A percentile compares a stretch with the other conserved stretches of the same genome.
phyloP scores from a whole-genome alignment of 23 tunicate species.

The Corella eumyota region DNA sequence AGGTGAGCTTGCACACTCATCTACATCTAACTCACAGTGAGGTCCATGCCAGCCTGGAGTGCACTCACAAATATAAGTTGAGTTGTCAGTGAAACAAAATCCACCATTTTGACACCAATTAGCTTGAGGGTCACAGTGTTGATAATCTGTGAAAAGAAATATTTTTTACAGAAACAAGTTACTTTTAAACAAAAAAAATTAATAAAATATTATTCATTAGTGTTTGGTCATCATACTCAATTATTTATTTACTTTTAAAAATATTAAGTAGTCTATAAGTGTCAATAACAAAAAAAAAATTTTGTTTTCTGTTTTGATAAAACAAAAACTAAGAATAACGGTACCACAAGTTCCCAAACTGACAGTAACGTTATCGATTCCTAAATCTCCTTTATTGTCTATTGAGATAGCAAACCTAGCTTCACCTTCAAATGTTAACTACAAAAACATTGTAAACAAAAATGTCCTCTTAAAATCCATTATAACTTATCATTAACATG shows the following conservation, averaged over 20 bases:
- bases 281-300: not conserved
- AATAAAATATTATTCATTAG: no score
- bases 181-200: not conserved
- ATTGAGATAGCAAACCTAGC: slow-evolving; percentile 11
- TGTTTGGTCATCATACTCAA: no score
- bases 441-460: no score
- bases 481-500: no score
- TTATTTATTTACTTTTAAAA: not conserved
- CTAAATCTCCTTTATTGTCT: slow-evolving; percentile 71
- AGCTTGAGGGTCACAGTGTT: slow-evolving; percentile 1
- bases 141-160: no score
- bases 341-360: slow-evolving; percentile 32
- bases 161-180: no score
- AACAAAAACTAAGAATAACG: not conserved
- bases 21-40: slow-evolving; percentile 71
- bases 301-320: not conserved
- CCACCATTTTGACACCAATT: slow-evolving; percentile 65
- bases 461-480: no score
- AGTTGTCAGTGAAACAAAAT: slow-evolving; percentile 19
- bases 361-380: slow-evolving; percentile 48
- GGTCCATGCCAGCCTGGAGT: slow-evolving; percentile 67
- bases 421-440: slow-evolving; percentile 61
- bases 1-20: slow-evolving; percentile 61
- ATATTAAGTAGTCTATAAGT: not conserved
- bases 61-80: slow-evolving; percentile 49